These are phyloP conservation scores for Chloroclystis v-ata DNA, from an alignment of 2,888 invertebrate species.

Conservation along the genomic window DNA sequence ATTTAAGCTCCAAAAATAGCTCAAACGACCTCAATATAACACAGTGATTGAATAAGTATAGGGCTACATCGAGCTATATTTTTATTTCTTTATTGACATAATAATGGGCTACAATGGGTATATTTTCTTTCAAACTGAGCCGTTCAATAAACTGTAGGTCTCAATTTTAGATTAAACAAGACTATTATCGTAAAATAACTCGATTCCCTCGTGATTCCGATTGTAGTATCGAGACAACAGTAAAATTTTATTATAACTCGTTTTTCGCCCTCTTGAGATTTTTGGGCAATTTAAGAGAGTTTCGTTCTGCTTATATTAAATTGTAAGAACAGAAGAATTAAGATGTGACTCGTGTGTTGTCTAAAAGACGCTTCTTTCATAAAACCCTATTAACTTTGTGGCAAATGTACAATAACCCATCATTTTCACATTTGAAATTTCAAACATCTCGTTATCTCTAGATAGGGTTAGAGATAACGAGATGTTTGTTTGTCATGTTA, in stretches of 20 bases:
- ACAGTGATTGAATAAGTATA: neutral
- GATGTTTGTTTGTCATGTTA: too few species aligned
- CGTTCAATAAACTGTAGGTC: conserved; percentile 8
- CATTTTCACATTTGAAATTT: too few species aligned
- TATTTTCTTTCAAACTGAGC: neutral
- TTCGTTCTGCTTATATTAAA: too few species aligned
- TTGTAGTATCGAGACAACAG: conserved; percentile 11
- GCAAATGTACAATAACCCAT: too few species aligned
- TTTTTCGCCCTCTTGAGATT: neutral
- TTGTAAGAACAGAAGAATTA: too few species aligned
- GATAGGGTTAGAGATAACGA: too few species aligned
- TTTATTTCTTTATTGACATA: neutral
- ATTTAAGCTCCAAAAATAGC: neutral
- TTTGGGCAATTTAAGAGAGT: conserved; percentile 1
- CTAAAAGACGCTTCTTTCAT: too few species aligned
- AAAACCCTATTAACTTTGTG: too few species aligned
- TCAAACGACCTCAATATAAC: neutral
- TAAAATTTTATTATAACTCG: conserved; percentile 15
- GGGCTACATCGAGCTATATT: neutral
- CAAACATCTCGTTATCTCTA: too few species aligned
- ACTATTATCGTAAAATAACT: conserved; percentile 15
- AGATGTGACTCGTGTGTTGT: too few species aligned
- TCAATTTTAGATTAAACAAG: conserved; percentile 14
- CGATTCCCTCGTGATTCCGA: conserved; percentile 9
- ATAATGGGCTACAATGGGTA: neutral